Base-by-base conservation (phyloP, 2,113 vertebrate genomes). In the Diphyllodes magnificus region DNA sequence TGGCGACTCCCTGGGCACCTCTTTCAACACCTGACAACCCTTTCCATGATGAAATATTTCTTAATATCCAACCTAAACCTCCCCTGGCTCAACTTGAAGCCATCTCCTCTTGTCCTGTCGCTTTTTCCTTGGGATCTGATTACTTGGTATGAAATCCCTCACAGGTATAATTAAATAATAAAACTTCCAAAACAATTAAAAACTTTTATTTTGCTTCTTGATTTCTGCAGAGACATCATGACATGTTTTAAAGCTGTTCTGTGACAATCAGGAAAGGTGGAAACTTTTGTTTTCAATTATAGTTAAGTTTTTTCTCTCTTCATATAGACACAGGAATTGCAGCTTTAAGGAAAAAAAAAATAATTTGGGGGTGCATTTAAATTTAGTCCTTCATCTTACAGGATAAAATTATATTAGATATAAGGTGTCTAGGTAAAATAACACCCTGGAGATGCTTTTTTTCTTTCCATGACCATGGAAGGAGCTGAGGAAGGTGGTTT, bases 231-330 rank as follows among this genome's bases (percentile, higher is more conserved):
- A 50, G 23, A 54, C 4, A 25, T 40, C 1, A 3, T 2, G 3
- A 45, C 7, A 10, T 0, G 0, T 24, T 79, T 57, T n/a, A 65
- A 84, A 31, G 33, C 2, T 31, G 10, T 59, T 15, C 25, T 6
- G 11, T 61, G 37, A 4, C 19, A 50, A 31, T 39, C 23, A 60
- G 49, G 17, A 69, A 77, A 60, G 7, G 13, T 20, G 15, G 4
- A 39, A 22, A 27, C 1, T 49, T 78, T 21, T 10, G 11, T 70
- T 59, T 71, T 40, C 11, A 27, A 1, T 60, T n/a, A 21, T 3
- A 35, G 7, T 3, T 61, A 13, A 28, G 1, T 8, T n/a, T 75
- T 53, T 27, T 42, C 33, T 47, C 6, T 65, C 17, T 40, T 61
- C 7, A 7, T 57, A 51, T 12, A 35, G 6, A 33, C 7, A 60